Evolutionary conservation across 1,140 invertebrate genomes (phyloP).

Genomic region (Amphibalanus amphitrite): DNA sequence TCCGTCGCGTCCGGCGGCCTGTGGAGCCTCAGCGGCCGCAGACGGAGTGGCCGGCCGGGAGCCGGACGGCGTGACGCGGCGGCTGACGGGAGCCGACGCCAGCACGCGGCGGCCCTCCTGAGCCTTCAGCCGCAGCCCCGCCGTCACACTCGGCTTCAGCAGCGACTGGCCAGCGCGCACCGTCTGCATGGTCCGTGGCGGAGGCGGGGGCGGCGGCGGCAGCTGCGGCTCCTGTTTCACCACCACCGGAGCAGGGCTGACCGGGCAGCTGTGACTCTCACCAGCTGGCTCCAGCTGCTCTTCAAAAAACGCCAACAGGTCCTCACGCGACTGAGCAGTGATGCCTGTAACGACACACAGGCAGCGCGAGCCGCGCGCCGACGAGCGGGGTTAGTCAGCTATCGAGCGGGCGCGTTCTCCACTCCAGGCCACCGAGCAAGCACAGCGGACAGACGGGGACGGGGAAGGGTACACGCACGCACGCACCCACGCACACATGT

Average conservation of each 20-base stretch:
- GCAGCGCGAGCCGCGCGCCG: too few species aligned
- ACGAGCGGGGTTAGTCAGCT: too few species aligned
- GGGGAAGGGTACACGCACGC: too few species aligned
- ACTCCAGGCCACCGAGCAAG: too few species aligned
- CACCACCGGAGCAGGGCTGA: background rate
- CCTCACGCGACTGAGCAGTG: background rate
- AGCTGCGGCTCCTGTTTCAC: background rate
- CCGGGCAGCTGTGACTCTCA: background rate
- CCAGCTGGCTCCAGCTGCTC: background rate
- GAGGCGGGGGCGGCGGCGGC: too few species aligned
- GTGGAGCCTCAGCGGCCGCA: too few species aligned
- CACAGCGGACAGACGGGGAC: too few species aligned
- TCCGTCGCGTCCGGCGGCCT: background rate
- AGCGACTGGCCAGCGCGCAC: background rate
- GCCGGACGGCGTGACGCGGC: too few species aligned
- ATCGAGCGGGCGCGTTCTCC: too few species aligned
- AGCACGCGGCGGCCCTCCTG: background rate
- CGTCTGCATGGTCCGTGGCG: background rate
- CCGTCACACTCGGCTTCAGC: background rate
- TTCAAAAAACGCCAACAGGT: background rate
- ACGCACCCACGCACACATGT: too few species aligned
- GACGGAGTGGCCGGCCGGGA: background rate
- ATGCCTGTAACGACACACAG: background rate
- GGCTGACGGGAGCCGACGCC: background rate
- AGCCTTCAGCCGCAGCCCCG: background rate